These are phyloP conservation scores for Butorides virescens DNA, from an alignment of 2,113 vertebrate species.

Conservation along the genomic window DNA sequence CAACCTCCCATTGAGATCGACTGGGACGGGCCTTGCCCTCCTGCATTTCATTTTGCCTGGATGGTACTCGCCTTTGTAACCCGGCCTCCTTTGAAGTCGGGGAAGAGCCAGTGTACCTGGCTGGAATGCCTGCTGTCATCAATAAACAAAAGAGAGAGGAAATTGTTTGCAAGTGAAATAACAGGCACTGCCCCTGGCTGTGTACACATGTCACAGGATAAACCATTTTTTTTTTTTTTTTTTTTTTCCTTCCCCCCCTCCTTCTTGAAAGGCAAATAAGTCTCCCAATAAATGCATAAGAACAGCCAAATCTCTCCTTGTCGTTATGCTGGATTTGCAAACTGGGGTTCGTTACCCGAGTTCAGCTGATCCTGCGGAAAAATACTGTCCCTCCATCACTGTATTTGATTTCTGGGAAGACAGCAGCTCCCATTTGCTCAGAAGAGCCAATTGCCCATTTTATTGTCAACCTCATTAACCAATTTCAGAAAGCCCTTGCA, in stretches of 20 bases:
- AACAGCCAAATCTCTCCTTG: slow-evolving; percentile 18
- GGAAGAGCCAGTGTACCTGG: slow-evolving; percentile 47
- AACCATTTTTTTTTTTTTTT: background rate
- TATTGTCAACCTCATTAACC: background rate
- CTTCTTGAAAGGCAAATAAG: slow-evolving; percentile 62
- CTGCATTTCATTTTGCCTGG: background rate
- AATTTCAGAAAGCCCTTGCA: background rate
- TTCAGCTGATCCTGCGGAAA: background rate
- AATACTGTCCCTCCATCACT: background rate
- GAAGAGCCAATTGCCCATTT: background rate
- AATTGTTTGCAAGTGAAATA: slow-evolving; percentile 72
- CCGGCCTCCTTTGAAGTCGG: slow-evolving; percentile 58
- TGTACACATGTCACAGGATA: slow-evolving; percentile 65
- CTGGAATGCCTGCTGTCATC: slow-evolving; percentile 64
- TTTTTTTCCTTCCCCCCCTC: background rate
- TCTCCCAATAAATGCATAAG: slow-evolving; percentile 29
- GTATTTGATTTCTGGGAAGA: background rate
- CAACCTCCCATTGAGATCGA: background rate
- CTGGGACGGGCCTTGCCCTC: background rate
- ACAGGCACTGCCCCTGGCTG: slow-evolving; percentile 56
- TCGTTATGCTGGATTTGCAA: background rate
- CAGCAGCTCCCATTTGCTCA: background rate
- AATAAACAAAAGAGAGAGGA: slow-evolving; percentile 72
- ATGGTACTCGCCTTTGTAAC: slow-evolving; percentile 46
- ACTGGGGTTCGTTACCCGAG: background rate